phyloP scores from a whole-genome alignment of 2,797 vertebrate species.

The Rhinogobio ventralis region DNA sequence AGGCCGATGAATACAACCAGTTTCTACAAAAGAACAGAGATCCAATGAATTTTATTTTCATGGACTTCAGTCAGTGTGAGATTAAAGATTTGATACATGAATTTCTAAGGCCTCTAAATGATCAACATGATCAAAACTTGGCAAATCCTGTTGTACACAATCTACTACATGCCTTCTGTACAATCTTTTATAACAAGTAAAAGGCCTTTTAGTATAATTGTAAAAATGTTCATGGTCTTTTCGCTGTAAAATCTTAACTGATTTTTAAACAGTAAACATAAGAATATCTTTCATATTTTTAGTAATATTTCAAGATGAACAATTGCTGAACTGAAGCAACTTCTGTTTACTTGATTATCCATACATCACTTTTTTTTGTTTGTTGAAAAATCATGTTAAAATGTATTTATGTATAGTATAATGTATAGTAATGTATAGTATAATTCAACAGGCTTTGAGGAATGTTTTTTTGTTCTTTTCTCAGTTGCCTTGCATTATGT shows the following conservation, averaged over 20 bases:
- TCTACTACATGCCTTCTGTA: not conserved
- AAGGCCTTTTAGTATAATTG: not conserved
- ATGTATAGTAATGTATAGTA: no score
- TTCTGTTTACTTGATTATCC: not conserved
- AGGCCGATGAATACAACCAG: not conserved
- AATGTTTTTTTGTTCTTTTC: no score
- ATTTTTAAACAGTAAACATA: not conserved
- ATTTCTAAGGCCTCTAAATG: not conserved
- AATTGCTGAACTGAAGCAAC: not conserved
- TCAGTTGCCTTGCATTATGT: not conserved
- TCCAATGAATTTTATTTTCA: conserved; percentile 21
- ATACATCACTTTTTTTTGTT: not conserved
- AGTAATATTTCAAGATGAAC: not conserved
- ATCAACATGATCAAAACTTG: not conserved
- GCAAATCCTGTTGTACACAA: not conserved
- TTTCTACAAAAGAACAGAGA: conserved; percentile 34
- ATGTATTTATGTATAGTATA: no score
- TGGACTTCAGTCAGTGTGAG: not conserved
- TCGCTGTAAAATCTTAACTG: not conserved
- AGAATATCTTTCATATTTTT: not conserved
- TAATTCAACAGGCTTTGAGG: not conserved
- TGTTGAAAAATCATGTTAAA: not conserved
- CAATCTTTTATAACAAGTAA: not conserved
- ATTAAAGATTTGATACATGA: not conserved
- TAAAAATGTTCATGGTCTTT: not conserved